phyloP scores from a whole-genome alignment of 2,113 vertebrate genomes.

The Meriones unguiculatus region DNA sequence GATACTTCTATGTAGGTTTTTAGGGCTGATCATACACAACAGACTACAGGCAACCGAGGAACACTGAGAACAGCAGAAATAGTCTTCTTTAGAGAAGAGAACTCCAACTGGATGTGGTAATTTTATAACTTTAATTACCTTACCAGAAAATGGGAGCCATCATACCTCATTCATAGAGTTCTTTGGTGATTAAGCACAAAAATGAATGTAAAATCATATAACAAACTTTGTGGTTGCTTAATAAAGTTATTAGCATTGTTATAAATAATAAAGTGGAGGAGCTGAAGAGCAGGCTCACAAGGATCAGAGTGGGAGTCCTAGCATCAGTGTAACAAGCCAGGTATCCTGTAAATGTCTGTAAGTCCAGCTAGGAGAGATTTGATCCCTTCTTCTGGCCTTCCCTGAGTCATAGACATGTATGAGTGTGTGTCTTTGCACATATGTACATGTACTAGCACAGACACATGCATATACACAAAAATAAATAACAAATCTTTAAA shows the following conservation, averaged over 20 bases:
- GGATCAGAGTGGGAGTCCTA: background rate
- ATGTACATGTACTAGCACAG: background rate
- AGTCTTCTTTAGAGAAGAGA: background rate
- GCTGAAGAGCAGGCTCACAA: background rate
- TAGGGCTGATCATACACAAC: background rate
- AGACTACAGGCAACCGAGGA: background rate
- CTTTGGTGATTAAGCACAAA: conserved; percentile 13
- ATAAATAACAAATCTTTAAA: background rate
- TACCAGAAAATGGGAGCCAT: conserved; percentile 44
- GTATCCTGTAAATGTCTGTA: background rate
- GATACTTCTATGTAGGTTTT: background rate
- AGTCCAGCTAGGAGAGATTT: background rate
- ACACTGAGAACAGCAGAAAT: background rate
- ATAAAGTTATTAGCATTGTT: conserved; percentile 24
- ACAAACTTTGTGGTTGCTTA: conserved; percentile 33
- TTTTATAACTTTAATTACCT: conserved; percentile 61
- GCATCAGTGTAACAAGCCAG: background rate
- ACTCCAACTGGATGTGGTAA: background rate
- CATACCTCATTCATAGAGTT: conserved; percentile 32
- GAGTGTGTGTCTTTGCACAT: background rate
- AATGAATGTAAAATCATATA: conserved; percentile 53
- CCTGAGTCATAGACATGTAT: background rate
- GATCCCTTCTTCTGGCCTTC: background rate
- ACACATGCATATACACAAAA: background rate
- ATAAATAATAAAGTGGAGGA: background rate